Base-by-base conservation (phyloP, 2,797 vertebrate genomes). In the Pogonophryne albipinna region DNA sequence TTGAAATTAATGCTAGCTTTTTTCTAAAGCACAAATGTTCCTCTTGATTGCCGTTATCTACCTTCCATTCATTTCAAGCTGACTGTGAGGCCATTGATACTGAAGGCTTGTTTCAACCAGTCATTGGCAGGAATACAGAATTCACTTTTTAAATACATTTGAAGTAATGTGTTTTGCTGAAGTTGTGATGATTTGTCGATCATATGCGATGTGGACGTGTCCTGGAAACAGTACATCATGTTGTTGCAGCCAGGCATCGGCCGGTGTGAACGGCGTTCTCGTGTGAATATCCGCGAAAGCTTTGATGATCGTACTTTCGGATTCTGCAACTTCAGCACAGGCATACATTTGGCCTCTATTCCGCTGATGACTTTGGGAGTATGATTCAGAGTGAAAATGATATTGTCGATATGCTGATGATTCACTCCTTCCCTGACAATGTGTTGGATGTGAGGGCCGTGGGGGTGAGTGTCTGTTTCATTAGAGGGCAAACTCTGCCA, bases 371-470 rank as follows among this genome's bases (percentile, higher is more conserved):
- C 10, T 4, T 45, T 42, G 17, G 59, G 15, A 71, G 10, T 13
- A 42, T 87, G 82, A 89, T 83, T 81, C 78, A 90, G 66, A 78
- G 42, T 55, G 83, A 84, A 62, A 80, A 66, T 50, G 23, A 87
- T 84, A 78, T 86, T 78, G 68, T 45, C 19, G 10, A 71, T 46
- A 45, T 79, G 72, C 61, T 74, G 67, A 14, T 89, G 87, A 92
- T 85, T 91, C 83, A 92, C 62, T 79, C 58, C 72, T 89, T 91
- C 89, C 88, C 15, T 73, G 19, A 66, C 47, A 65, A 59, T 38
- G 55, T 64, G 72, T 41, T 69, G 71, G 65, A 79, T 67, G 61
- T 41, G 42, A 65, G 31, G 50, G 50, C 83, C 83, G 34, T 38
- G 34, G 34, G 34, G 16, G 42, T 62, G 56, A 53, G 59, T 63